Conservation (phyloP, 2,888 invertebrate species). For the Mechanitis messenoides region DNA sequence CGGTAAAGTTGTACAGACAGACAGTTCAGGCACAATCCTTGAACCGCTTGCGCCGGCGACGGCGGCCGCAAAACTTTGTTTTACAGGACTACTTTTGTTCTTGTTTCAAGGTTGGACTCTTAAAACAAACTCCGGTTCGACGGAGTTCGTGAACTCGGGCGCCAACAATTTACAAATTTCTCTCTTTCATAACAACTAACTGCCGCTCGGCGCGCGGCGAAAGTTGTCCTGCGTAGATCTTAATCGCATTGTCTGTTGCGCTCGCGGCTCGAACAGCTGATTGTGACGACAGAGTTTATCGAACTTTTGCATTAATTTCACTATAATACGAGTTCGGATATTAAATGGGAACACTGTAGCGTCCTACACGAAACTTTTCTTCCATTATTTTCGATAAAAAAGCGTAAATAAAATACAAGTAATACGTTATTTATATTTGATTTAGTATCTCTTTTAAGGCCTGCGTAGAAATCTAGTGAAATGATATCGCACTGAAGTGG, state of each 20-base stretch:
- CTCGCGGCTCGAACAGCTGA: conserved; percentile 74
- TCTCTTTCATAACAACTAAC: conserved; percentile 79
- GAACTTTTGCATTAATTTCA: conserved; percentile 59
- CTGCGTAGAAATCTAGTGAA: conserved; percentile 16
- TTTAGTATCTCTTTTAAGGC: no score
- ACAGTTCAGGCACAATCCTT: conserved; percentile 78
- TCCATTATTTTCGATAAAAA: background rate
- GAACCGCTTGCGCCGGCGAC: conserved; percentile 78
- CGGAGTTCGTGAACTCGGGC: conserved; percentile 78
- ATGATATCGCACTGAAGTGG: conserved; percentile 17
- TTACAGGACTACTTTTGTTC: conserved; percentile 79
- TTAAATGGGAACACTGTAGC: background rate
- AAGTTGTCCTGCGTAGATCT: conserved; percentile 78
- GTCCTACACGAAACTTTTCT: background rate
- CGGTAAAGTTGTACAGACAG: conserved; percentile 78
- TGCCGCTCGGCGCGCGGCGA: conserved; percentile 76
- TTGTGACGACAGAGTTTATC: conserved; percentile 66
- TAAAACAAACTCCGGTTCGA: conserved; percentile 78
- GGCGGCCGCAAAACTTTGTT: conserved; percentile 78
- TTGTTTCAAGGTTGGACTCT: conserved; percentile 79
- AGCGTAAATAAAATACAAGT: background rate
- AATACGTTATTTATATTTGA: background rate
- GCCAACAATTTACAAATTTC: conserved; percentile 79
- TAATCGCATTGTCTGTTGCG: conserved; percentile 78
- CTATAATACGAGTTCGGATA: conserved; percentile 33